Base-by-base conservation (phyloP, 2,113 vertebrate species). In the Sceloporus undulatus region DNA sequence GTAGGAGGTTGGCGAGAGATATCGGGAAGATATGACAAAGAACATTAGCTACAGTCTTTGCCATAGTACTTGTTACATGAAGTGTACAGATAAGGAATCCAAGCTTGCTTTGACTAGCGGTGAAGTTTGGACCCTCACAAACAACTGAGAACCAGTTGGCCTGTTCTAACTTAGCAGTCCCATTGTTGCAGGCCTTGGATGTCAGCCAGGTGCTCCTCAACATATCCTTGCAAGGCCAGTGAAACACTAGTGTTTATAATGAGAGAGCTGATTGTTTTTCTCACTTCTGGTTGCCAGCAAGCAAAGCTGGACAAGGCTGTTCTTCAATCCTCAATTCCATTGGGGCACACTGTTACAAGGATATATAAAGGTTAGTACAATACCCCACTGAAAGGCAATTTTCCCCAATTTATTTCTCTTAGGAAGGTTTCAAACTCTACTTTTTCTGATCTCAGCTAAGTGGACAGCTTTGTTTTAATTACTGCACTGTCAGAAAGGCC, bases 1-100 rank as follows among this genome's bases (percentile, higher is more conserved):
- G 92, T 92, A 93, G 91, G 94, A 95, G 90, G 92, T 90, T 96
- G 96, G 95, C 96, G 96, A 93, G 82, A 91, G 70, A 87, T 92
- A 59, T 95, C 18, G 59, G 59, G 13, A 48, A 48, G 3, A 16
- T 62, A 62, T 62, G 13, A 62, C 14, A 62, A 62, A 62, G 13
- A 18, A 62, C 13, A 62, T 62, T 62, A 16, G 3, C 56, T 14
- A 59, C 9, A 59, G 56, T 92, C 86, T 93, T 94, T 95, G 85
- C 86, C 92, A 91, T 93, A 92, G 86, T 59, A 59, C 59, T 86
- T 96, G 92, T 95, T 95, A 93, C 86, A 94, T 93, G 88, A 82
- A 34, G 73, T 85, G 86, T 85, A 84, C 88, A 92, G 86, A 0
- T 77, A 86, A 87, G 92, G 82, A 92, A 87, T 86, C 62, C 65